Evolutionary conservation across 2,797 vertebrate species (phyloP).

Genomic region (Poecilia wingei): DNA sequence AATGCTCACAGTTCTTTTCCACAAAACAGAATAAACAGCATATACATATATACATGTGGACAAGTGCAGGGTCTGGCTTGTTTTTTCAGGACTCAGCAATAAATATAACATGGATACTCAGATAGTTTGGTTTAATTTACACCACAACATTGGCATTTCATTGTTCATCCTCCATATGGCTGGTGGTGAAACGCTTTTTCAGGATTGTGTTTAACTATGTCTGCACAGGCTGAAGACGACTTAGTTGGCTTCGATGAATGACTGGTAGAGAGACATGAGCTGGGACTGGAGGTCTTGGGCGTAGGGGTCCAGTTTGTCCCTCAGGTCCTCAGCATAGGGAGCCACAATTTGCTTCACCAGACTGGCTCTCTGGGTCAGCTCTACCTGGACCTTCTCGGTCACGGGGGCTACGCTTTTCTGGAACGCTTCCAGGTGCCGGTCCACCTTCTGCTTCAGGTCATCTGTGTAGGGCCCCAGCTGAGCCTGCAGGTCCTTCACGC

Average conservation of each 20-base stretch:
- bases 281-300: constrained; percentile 77
- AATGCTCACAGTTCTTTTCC: constrained; percentile 16
- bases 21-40: constrained; percentile 59
- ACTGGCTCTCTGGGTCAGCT: constrained; percentile 70
- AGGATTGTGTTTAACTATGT: constrained; percentile 16
- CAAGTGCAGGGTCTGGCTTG: constrained; percentile 47
- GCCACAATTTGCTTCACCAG: constrained; percentile 77
- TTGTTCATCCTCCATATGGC: constrained; percentile 32
- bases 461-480: constrained; percentile 80
- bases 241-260: constrained; percentile 67
- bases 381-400: constrained; percentile 71
- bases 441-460: constrained; percentile 78
- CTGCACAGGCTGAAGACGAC: constrained; percentile 12
- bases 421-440: constrained; percentile 77
- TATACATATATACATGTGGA: constrained; percentile 61
- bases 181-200: constrained; percentile 45
- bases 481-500: constrained; percentile 77
- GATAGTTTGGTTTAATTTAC: constrained; percentile 41
- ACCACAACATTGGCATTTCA: constrained; percentile 40
- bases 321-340: constrained; percentile 83
- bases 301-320: constrained; percentile 75
- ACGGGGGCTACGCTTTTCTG: constrained; percentile 73
- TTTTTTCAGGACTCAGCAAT: constrained; percentile 52
- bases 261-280: constrained; percentile 74
- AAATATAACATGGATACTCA: constrained; percentile 56